These are phyloP conservation scores for Spisula subtruncata DNA, from an alignment of 2,888 invertebrate species.

Conservation along the genomic window DNA sequence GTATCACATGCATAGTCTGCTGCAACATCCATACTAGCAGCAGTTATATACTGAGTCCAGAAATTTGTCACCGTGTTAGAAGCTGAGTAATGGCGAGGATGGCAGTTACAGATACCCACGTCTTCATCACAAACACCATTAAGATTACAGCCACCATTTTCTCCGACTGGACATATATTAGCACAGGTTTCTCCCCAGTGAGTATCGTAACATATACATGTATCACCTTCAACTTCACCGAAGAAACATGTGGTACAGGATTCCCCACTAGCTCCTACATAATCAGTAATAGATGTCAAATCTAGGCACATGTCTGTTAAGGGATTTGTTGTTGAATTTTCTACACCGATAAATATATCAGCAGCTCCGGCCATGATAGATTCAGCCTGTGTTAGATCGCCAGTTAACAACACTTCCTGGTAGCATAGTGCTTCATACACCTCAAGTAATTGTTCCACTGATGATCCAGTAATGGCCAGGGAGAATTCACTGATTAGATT, in stretches of 20 bases:
- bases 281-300: conserved; percentile 48
- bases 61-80: conserved; percentile 58
- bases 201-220: conserved; percentile 73
- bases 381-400: conserved; percentile 63
- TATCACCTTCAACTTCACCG: conserved; percentile 59
- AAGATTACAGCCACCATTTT: conserved; percentile 71
- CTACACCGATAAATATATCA: conserved; percentile 54
- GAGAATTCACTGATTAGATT: conserved; percentile 64
- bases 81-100: conserved; percentile 70
- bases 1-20: conserved; percentile 71
- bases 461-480: conserved; percentile 45
- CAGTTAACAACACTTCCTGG: conserved; percentile 53
- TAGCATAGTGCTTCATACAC: conserved; percentile 68
- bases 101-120: conserved; percentile 72
- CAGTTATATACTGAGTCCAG: conserved; percentile 65
- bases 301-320: conserved; percentile 51
- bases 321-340: conserved; percentile 62
- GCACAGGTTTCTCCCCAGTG: conserved; percentile 76
- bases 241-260: conserved; percentile 71
- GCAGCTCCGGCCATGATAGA: conserved; percentile 60
- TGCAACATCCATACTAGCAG: conserved; percentile 19
- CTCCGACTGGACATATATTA: conserved; percentile 71
- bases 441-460: conserved; percentile 47
- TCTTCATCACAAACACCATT: conserved; percentile 70
- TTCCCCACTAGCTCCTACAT: conserved; percentile 65